These are phyloP conservation scores for Phyto melanocephala DNA, from an alignment of 2,888 invertebrate genomes.

Conservation along the genomic window DNA sequence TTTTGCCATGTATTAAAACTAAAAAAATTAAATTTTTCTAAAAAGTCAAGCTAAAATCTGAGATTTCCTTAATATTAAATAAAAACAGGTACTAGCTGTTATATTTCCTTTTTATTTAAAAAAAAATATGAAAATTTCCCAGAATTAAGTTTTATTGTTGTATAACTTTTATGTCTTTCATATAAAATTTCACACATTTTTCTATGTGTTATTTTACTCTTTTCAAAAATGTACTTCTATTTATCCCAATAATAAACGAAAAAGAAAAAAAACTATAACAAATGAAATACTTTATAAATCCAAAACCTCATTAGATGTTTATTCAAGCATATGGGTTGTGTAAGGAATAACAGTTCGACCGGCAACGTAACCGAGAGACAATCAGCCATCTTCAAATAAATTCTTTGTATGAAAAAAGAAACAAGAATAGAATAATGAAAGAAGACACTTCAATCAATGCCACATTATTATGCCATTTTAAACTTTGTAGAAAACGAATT, in stretches of 20 bases:
- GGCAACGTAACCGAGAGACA: neutral
- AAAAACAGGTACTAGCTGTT: slow-evolving; percentile 47
- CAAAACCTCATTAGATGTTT: slow-evolving; percentile 52
- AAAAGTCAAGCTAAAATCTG: slow-evolving; percentile 22
- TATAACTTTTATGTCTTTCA: neutral
- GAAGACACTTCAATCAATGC: slow-evolving; percentile 59
- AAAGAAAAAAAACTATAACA: neutral
- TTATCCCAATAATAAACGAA: neutral
- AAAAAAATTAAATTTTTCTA: neutral
- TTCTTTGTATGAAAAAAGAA: too few species aligned
- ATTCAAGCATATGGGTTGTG: slow-evolving; percentile 43
- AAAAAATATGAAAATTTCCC: slow-evolving; percentile 1
- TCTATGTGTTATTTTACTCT: neutral
- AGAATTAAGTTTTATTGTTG: neutral
- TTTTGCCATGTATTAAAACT: neutral
- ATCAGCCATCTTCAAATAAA: neutral
- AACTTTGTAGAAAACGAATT: slow-evolving; percentile 47
- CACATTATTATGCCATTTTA: slow-evolving; percentile 58
- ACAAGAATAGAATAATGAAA: slow-evolving; percentile 6
- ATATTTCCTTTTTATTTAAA: neutral
- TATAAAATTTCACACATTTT: slow-evolving; percentile 1
- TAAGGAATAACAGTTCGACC: neutral
- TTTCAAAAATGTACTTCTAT: neutral
- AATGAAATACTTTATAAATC: slow-evolving; percentile 23
- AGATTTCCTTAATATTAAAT: slow-evolving; percentile 35